Evolutionary conservation across 2,113 vertebrate species (phyloP).

Genomic region (Mirza zaza): DNA sequence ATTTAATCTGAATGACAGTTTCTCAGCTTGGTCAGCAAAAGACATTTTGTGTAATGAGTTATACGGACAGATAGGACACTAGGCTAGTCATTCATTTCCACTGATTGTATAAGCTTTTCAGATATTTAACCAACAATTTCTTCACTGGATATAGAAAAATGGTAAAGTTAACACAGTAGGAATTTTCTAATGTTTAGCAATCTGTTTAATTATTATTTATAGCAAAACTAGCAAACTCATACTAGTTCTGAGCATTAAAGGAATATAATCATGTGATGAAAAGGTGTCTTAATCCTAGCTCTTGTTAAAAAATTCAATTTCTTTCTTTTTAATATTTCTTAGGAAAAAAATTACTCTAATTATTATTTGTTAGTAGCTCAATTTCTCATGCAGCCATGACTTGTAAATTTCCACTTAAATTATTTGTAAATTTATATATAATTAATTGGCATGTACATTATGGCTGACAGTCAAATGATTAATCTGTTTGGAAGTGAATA

Average conservation of each 20-base stretch:
- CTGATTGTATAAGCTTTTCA: not conserved
- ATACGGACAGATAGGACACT: not conserved
- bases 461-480: not conserved
- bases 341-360: not conserved
- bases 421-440: not conserved
- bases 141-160: not conserved
- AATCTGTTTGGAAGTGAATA: not conserved
- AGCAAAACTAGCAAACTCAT: not conserved
- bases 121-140: not conserved
- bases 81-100: not conserved
- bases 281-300: not conserved
- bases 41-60: not conserved
- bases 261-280: not conserved
- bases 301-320: not conserved
- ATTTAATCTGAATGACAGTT: constrained; percentile 23
- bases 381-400: not conserved
- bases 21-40: constrained; percentile 60
- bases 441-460: not conserved
- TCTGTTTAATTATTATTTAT: not conserved
- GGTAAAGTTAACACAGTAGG: not conserved
- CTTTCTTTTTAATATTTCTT: not conserved
- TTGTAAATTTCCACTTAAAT: not conserved
- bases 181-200: not conserved
- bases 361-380: not conserved
- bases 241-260: not conserved